Evolutionary conservation across 2,113 vertebrate species (phyloP).

Genomic region (Gallinago undulata): DNA sequence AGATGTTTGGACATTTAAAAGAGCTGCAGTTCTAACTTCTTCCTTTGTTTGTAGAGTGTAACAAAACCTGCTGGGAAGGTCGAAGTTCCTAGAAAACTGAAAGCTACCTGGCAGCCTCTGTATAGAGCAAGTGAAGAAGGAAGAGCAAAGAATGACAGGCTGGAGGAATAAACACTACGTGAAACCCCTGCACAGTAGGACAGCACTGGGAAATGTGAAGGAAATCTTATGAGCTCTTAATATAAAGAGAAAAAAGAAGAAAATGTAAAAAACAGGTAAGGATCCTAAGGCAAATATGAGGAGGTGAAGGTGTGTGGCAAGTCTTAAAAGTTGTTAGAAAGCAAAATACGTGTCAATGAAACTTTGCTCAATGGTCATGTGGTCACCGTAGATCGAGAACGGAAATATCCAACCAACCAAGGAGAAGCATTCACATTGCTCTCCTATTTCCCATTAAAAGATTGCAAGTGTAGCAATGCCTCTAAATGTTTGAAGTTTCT

Average conservation of each 20-base stretch:
- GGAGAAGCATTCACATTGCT: neutral
- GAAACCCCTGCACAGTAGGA: slow-evolving; percentile 46
- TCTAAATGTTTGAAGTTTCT: neutral
- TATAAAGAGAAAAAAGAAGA: slow-evolving; percentile 37
- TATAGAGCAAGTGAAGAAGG: slow-evolving; percentile 54
- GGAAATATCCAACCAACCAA: neutral
- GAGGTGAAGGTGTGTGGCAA: neutral
- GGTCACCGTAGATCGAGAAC: neutral
- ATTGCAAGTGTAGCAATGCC: neutral
- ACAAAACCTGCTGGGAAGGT: slow-evolving; percentile 66
- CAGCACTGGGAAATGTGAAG: slow-evolving; percentile 39
- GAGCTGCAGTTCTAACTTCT: slow-evolving; percentile 56
- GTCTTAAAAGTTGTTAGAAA: slow-evolving; percentile 11
- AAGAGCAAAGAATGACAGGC: slow-evolving; percentile 55
- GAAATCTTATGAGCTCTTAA: slow-evolving; percentile 32
- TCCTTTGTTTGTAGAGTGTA: slow-evolving; percentile 52
- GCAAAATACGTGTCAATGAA: slow-evolving; percentile 8
- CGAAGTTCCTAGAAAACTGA: slow-evolving; percentile 60
- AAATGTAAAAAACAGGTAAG: slow-evolving; percentile 12
- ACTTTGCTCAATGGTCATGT: neutral
- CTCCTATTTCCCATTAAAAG: neutral
- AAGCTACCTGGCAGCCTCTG: slow-evolving; percentile 57
- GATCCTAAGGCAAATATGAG: slow-evolving; percentile 30
- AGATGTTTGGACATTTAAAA: slow-evolving; percentile 62
- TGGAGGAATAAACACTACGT: slow-evolving; percentile 53